Evolutionary conservation across 2,888 invertebrate species (phyloP).

Genomic region (Ochropacha duplaris): DNA sequence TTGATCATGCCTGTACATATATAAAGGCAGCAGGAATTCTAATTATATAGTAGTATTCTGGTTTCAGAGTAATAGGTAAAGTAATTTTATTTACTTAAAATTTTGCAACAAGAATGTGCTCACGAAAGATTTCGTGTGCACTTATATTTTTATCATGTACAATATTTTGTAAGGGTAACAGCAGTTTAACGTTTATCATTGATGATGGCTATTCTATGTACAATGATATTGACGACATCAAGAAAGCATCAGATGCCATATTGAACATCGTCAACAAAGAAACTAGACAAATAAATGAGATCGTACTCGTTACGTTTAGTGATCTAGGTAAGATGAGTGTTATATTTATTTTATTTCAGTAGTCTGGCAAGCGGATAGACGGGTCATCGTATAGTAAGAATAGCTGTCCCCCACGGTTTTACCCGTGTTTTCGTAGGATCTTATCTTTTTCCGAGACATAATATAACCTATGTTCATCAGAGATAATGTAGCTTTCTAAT

Average conservation of each 20-base stretch:
- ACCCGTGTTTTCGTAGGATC: too few species aligned
- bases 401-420: too few species aligned
- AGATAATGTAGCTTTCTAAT: too few species aligned
- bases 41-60: not conserved
- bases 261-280: slow-evolving; percentile 31
- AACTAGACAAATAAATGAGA: slow-evolving; percentile 33
- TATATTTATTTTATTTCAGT: too few species aligned
- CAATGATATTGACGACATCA: slow-evolving; percentile 32
- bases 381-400: too few species aligned
- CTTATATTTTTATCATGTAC: slow-evolving; percentile 5
- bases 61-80: too few species aligned
- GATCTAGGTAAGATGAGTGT: slow-evolving; percentile 37
- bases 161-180: slow-evolving; percentile 24
- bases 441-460: too few species aligned
- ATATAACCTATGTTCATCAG: too few species aligned
- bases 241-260: slow-evolving; percentile 23
- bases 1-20: not conserved
- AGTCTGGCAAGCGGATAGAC: too few species aligned
- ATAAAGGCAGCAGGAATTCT: not conserved
- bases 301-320: slow-evolving; percentile 45
- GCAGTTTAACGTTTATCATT: slow-evolving; percentile 39
- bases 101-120: not conserved
- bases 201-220: slow-evolving; percentile 40
- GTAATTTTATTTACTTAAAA: too few species aligned
- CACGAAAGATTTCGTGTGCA: not conserved